Base-by-base conservation (phyloP, 2,888 invertebrate species). In the Tachina grossa region DNA sequence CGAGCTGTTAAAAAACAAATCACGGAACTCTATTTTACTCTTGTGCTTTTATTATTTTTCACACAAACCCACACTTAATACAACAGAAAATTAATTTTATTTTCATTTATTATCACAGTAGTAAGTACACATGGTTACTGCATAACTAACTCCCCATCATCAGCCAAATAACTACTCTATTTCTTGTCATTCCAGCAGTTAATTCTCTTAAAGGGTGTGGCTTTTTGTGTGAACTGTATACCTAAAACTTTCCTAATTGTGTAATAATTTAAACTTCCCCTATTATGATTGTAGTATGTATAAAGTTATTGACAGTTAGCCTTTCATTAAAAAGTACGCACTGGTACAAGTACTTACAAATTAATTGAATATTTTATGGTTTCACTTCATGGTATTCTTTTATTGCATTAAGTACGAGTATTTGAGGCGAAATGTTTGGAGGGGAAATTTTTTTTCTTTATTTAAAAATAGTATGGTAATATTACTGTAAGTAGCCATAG, bases 311-410 rank as follows among this genome's bases (percentile, higher is more conserved):
- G 31, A 9, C 63, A 66, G 9, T 55, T 19, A 55, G 41, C 49
- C 65, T 45, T 57, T 22, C 45, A 57, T n/a, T 51, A 41, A 74
- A 6, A 43, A 39, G 2, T 19, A 55, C 31, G 16, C 31, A 31
- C 31, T 4, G 31, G 2, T n/a, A 49, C 51, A 43, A 51, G n/a
- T 57, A 43, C 22, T 19, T 51, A 19, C 14, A 43, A 78, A 83
- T 83, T 83, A 78, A 78, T 74, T 83, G 78, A 45, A 78, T 74
- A 72, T 74, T 83, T 66, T 78, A 59, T 77, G 78, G 57, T 72
- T 80, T 80, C 57, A 49, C 57, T 74, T 72, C 57, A 80, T 51
- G 66, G 47, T 66, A 65, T 63, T 65, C 39, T 65, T 74, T 65
- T 79, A 65, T 72, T 79, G 31, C 51, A 78, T 61, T 22, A 69